Conservation (phyloP, 2,797 vertebrate genomes). For the Potorous gilbertii region DNA sequence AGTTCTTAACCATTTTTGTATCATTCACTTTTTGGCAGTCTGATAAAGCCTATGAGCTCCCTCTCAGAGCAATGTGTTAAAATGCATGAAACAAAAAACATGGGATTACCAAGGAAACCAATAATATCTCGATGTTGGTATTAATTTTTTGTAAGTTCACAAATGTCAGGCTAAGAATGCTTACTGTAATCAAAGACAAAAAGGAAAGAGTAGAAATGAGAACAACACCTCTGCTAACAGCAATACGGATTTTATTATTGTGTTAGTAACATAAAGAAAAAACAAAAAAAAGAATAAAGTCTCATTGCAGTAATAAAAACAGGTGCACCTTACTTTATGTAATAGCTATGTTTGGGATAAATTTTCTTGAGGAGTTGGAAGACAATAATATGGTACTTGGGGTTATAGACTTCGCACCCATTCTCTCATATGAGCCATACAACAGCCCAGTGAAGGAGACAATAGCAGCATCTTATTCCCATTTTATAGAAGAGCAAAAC, state of each 20-base stretch:
- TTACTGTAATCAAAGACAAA: not conserved
- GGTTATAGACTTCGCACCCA: not conserved
- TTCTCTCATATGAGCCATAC: not conserved
- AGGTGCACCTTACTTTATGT: not conserved
- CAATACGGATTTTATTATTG: not conserved
- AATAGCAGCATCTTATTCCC: not conserved
- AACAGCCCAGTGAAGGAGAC: not conserved
- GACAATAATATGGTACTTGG: not conserved
- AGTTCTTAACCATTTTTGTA: not conserved
- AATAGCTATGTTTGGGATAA: not conserved
- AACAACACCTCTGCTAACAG: not conserved
- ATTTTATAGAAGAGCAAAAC: slow-evolving; percentile 14
- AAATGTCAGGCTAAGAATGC: not conserved
- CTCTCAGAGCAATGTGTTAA: not conserved
- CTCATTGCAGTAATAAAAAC: not conserved
- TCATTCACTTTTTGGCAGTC: not conserved
- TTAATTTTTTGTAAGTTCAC: not conserved
- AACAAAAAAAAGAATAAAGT: not conserved
- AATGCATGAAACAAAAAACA: not conserved
- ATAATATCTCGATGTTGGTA: not conserved
- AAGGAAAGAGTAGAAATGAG: not conserved
- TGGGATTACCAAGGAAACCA: not conserved
- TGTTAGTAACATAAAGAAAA: not conserved
- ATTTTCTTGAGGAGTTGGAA: not conserved
- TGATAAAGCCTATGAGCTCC: not conserved